Evolutionary conservation across 1,140 invertebrate species (phyloP).

Genomic region (Musca vetustissima): DNA sequence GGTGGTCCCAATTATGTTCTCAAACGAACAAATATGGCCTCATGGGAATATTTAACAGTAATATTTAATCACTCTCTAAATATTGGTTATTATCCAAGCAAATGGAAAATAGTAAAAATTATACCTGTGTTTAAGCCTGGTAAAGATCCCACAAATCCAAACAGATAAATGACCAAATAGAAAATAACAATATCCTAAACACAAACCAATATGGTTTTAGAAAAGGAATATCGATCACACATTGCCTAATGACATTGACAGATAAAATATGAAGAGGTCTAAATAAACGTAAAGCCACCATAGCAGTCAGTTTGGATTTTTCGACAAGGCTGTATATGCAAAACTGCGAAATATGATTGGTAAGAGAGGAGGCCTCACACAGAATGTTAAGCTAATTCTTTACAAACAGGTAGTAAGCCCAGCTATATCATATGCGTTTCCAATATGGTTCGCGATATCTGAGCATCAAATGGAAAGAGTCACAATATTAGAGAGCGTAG

Average conservation of each 20-base stretch:
- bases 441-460: too few species aligned
- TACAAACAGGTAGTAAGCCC: too few species aligned
- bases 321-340: too few species aligned
- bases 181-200: not conserved
- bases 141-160: slow-evolving; percentile 28
- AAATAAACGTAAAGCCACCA: not conserved
- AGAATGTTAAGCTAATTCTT: too few species aligned
- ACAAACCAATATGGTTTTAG: slow-evolving; percentile 13
- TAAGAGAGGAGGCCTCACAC: too few species aligned
- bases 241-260: not conserved
- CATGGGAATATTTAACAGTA: not conserved
- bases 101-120: slow-evolving; percentile 33
- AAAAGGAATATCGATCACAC: not conserved
- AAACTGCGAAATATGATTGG: too few species aligned
- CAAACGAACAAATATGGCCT: not conserved
- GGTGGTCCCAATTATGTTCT: not conserved
- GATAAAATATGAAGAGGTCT: not conserved
- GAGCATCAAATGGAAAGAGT: too few species aligned
- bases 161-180: slow-evolving; percentile 10
- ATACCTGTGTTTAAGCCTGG: slow-evolving; percentile 32
- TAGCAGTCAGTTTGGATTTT: not conserved
- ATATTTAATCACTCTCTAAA: slow-evolving; percentile 28
- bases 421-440: too few species aligned
- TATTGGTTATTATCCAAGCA: slow-evolving; percentile 29
- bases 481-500: too few species aligned